Evolutionary conservation across 2,888 invertebrate species (phyloP).

Genomic region (Penaeus monodon): DNA sequence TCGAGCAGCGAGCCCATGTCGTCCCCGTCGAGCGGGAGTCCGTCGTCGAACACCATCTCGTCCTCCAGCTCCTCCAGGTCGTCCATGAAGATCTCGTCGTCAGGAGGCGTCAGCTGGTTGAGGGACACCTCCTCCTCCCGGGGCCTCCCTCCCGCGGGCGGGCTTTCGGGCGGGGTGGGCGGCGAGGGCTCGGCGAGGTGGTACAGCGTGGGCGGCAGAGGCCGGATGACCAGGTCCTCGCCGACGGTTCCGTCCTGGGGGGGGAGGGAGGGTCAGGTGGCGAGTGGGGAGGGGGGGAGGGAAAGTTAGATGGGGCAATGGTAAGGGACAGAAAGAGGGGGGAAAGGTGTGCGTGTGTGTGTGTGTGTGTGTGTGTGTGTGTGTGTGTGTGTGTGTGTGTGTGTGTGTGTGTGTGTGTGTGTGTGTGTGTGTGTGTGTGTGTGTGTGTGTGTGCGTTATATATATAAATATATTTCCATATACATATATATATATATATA

Average conservation of each 20-base stretch:
- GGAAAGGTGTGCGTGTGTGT: too few species aligned
- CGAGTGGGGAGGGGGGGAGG: neutral
- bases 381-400: too few species aligned
- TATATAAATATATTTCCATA: too few species aligned
- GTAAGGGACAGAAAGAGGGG: neutral
- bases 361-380: too few species aligned
- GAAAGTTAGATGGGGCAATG: neutral
- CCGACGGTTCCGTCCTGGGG: constrained; percentile 92
- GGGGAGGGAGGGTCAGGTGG: neutral
- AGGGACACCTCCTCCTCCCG: constrained; percentile 60
- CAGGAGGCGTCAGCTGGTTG: constrained; percentile 69
- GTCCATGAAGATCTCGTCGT: constrained; percentile 82
- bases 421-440: too few species aligned
- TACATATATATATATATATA: too few species aligned
- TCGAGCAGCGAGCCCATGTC: constrained; percentile 12
- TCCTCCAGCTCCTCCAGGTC: constrained; percentile 72
- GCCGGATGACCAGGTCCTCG: constrained; percentile 87
- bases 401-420: too few species aligned
- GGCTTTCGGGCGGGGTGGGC: too few species aligned
- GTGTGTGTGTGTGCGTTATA: too few species aligned
- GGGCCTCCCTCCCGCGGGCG: neutral
- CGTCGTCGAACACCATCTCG: constrained; percentile 59
- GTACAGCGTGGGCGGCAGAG: constrained; percentile 77
- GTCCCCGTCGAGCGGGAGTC: constrained; percentile 52
- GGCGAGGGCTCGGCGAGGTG: constrained; percentile 40